Conservation (phyloP, 2,797 vertebrate genomes). For the Petrocephalus sullivani region DNA sequence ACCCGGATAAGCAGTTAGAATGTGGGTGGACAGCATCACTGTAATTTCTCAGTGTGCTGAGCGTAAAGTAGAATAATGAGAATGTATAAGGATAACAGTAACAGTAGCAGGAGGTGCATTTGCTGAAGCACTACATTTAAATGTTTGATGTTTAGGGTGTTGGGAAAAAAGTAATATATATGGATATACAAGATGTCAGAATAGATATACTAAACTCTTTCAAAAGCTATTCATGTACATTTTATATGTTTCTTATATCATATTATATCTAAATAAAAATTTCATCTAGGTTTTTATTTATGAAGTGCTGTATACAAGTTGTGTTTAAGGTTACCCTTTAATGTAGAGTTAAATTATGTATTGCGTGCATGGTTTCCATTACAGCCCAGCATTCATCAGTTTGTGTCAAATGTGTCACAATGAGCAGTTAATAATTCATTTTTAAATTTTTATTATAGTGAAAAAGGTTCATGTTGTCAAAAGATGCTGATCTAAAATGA, state of each 20-base stretch:
- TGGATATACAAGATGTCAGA: not conserved
- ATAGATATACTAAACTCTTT: not conserved
- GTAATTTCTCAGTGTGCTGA: not conserved
- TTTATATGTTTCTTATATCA: not conserved
- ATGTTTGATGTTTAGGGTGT: not conserved
- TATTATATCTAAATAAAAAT: not conserved
- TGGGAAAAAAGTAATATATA: not conserved
- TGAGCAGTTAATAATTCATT: not conserved
- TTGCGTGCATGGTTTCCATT: not conserved
- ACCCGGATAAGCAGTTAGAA: not conserved
- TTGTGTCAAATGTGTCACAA: not conserved
- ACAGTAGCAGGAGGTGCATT: not conserved
- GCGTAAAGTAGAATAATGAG: not conserved
- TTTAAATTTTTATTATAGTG: not conserved
- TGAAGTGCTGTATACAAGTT: not conserved
- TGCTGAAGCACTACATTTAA: not conserved
- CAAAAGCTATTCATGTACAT: not conserved
- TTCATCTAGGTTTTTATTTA: conserved; percentile 13
- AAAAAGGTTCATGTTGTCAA: not conserved
- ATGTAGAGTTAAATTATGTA: not conserved
- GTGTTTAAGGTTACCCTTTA: not conserved
- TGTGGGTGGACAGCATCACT: not conserved
- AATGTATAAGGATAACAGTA: not conserved
- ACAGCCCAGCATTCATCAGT: not conserved
- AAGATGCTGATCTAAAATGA: not conserved